These are phyloP conservation scores for Notechis scutatus DNA, from an alignment of 2,113 vertebrate genomes.

Conservation along the genomic window DNA sequence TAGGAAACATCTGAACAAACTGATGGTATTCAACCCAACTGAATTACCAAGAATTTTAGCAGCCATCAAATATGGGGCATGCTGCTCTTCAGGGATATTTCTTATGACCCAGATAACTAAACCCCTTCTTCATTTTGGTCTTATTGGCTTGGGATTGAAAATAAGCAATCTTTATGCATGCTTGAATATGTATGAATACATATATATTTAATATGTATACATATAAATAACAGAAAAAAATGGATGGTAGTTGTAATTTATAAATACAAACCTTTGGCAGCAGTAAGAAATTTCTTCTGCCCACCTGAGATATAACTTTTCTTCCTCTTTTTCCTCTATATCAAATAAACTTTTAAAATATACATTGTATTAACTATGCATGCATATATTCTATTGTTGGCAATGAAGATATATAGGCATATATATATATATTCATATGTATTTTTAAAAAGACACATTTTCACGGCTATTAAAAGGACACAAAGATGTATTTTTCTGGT, in stretches of 20 bases:
- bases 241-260: neutral
- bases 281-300: neutral
- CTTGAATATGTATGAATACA: neutral
- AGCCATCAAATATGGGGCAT: conserved; percentile 56
- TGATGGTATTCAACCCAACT: conserved; percentile 33
- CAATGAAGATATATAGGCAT: neutral
- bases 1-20: conserved; percentile 42
- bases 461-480: neutral
- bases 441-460: neutral
- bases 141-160: neutral
- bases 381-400: neutral
- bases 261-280: neutral
- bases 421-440: neutral
- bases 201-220: too few relatives aligned
- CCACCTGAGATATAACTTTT: neutral
- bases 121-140: neutral
- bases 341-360: neutral
- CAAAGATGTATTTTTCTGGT: neutral
- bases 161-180: neutral
- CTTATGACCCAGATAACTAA: conserved; percentile 44
- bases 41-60: conserved; percentile 39
- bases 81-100: conserved; percentile 54
- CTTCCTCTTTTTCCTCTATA: neutral
- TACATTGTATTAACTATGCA: neutral
- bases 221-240: neutral